Evolutionary conservation across 2,888 invertebrate genomes (phyloP), one percentile per base, ranked within the genome.

Genomic region (Strigamia crassipes): DNA sequence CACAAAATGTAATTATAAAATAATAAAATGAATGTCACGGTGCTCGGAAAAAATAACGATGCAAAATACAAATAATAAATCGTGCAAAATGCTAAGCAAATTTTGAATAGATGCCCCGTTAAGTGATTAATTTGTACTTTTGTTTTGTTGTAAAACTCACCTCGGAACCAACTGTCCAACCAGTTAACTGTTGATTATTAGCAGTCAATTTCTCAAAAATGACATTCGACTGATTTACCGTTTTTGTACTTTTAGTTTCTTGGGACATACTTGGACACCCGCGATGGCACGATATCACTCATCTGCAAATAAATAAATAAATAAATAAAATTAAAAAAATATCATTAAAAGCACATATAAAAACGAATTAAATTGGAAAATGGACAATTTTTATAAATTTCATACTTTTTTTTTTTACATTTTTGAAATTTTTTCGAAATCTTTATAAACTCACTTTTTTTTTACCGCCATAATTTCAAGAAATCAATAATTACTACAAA

Each of bases 231-330:
- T 80, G 78, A n/a, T 13, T 80, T 31, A 46, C n/a, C 21, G 41
- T 41, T 79, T 41, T 21, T 46, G 27, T 21, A 56, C 56, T 46
- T 56, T 46, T 56, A 42, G 27, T 21, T 80, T 46, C 80, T 80
- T 80, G 80, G 80, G 80, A 80, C 80, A 80, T 80, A 46, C 51
- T 80, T 46, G 51, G 80, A 23, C 42, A 51, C 80, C 51, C 80
- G 31, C 46, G 46, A 51, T 46, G 42, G 80, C 80, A 27, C 21
- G 46, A 51, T 31, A 23, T 18, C 46, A 80, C 21, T 56, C 80
- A 80, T 80, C 80, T 80, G 18, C n/a, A n/a, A n/a, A n/a, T n/a
- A 80, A 80, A 80, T 6, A 42, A 21, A 78, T 34, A 78, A 78
- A 27, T 9, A n/a, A 78, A 23, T 1, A 27, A 66, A 23, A 9